phyloP scores from a whole-genome alignment of 1,140 invertebrate genomes.

The Drosophila arizonae region DNA sequence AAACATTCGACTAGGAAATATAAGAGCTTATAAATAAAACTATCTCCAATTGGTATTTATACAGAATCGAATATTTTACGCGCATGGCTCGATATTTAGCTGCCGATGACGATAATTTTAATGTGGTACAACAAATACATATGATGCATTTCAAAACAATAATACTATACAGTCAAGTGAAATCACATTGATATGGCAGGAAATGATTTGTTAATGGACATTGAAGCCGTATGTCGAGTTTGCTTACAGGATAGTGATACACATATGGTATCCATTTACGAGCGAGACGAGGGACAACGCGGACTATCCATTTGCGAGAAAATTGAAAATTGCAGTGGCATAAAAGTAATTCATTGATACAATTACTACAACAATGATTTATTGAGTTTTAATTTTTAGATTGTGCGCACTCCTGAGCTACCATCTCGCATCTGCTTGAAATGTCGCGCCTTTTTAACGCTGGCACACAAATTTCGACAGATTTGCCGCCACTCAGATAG shows the following conservation, averaged over 20 bases:
- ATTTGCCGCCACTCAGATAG: slow-evolving; percentile 73
- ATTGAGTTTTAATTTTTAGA: slow-evolving; percentile 31
- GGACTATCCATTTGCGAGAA: slow-evolving; percentile 59
- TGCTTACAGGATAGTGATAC: slow-evolving; percentile 71
- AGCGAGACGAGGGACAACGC: slow-evolving; percentile 36
- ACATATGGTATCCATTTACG: slow-evolving; percentile 72
- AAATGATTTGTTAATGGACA: slow-evolving; percentile 43
- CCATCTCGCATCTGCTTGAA: slow-evolving; percentile 65
- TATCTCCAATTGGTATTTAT: background rate
- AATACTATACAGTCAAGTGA: background rate
- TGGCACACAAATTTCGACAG: slow-evolving; percentile 70
- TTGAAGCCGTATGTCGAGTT: slow-evolving; percentile 58
- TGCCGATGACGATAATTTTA: background rate
- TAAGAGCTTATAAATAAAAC: background rate
- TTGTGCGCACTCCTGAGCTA: slow-evolving; percentile 50
- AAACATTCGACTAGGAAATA: too few species aligned
- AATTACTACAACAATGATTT: background rate
- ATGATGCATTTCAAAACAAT: slow-evolving; percentile 31
- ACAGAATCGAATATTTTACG: background rate
- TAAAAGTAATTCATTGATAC: slow-evolving; percentile 26
- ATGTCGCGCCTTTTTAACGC: slow-evolving; percentile 63
- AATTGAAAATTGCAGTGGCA: slow-evolving; percentile 71
- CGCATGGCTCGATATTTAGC: background rate
- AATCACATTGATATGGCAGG: slow-evolving; percentile 1
- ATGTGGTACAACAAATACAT: slow-evolving; percentile 12